Base-by-base conservation (phyloP, 1,140 invertebrate species). In the Eupristina koningsbergeri region DNA sequence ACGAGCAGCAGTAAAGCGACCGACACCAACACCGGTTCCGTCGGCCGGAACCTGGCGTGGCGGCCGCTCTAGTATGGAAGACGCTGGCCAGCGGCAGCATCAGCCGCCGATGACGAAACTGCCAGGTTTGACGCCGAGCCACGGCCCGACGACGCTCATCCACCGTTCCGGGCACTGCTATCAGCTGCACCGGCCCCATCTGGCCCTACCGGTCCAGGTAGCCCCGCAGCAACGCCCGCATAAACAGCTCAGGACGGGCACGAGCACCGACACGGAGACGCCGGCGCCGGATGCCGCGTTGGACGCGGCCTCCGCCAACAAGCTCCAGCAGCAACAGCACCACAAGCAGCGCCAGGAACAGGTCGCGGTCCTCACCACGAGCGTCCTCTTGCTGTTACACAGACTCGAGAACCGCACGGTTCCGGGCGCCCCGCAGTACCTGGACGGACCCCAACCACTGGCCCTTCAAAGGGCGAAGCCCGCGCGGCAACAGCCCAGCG, bases 21-120 rank as follows among this genome's bases (percentile, higher is more conserved):
- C 39, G 76, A 83, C 84, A 58, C 71, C 45, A 58, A 73, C 45
- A 11, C 41, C 31, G 39, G 29, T 36, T 26, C 47, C 29, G 83
- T 84, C 83, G 83, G 47, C 29, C 58, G 26, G 47, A 45, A 17
- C 75, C 73, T 64, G 76, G 36, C 81, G 34, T 39, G 61, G 74
- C 36, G 41, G 58, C 2, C 58, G 5, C 29, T 26, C 31, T 87
- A 88, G 86, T 80, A 88, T 87, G 88, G 88, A 89, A 88, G 88
- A 88, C 86, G 85, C 86, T 67, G 82, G 64, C 29, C 53, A 61
- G 63, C 63, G 74, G n/a, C 75, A 83, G 74, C 64, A 71, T 9
- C 92, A 92, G 89, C 89, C 91, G 86, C 89, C 92, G 87, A 91
- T 93, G 89, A 93, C 92, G 86, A 92, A 93, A 89, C 88, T 92